Conservation (phyloP, 2,888 invertebrate genomes). For the Trachelus iudaicus region DNA sequence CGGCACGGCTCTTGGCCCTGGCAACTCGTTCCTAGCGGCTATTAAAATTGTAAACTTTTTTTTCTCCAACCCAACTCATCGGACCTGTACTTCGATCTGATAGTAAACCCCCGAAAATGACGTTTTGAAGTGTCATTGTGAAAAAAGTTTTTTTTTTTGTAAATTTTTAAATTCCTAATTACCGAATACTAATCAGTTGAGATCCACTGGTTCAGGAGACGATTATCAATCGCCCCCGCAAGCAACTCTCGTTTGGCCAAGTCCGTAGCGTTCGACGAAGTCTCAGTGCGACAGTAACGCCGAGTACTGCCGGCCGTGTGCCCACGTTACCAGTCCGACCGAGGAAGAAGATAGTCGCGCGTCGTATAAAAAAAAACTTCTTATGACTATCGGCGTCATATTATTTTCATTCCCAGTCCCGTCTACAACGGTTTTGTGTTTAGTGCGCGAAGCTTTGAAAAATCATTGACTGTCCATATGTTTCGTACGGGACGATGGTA, state of each 20-base stretch:
- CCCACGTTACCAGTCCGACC: background rate
- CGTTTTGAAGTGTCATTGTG: too few species aligned
- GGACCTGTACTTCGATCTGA: too few species aligned
- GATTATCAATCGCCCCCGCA: conserved; percentile 7
- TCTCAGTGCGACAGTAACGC: background rate
- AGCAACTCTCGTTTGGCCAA: background rate
- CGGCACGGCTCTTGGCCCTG: background rate
- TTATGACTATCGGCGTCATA: background rate
- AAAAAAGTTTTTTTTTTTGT: too few species aligned
- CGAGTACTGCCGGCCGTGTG: background rate
- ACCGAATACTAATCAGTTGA: background rate
- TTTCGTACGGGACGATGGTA: conserved; percentile 46
- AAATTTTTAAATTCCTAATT: background rate
- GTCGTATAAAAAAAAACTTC: background rate
- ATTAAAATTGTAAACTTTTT: background rate
- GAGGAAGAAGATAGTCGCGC: background rate
- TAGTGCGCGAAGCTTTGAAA: background rate
- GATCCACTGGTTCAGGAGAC: background rate
- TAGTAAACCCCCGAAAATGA: too few species aligned
- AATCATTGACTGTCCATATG: conserved; percentile 18
- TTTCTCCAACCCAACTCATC: background rate
- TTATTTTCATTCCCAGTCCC: background rate
- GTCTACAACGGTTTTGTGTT: background rate
- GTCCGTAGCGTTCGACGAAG: background rate
- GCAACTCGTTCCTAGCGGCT: background rate